Evolutionary conservation across 2,888 invertebrate genomes (phyloP).

Genomic region (Anagyrus pseudococci): DNA sequence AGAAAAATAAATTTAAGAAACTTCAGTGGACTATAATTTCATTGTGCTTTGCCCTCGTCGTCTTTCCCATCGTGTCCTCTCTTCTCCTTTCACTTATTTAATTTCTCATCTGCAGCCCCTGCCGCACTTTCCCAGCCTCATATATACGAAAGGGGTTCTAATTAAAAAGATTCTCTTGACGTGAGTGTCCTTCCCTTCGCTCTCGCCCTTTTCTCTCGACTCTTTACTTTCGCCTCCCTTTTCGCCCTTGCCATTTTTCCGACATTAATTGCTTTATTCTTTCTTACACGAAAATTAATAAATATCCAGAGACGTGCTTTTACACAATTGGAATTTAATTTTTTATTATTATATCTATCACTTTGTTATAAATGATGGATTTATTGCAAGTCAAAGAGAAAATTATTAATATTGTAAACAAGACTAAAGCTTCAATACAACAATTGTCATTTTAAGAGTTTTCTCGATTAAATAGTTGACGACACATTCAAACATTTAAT

Average conservation of each 20-base stretch:
- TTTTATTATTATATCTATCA: too few species aligned
- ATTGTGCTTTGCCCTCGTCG: conserved; percentile 37
- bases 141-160: conserved; percentile 42
- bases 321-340: too few species aligned
- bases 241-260: not conserved
- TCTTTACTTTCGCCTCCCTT: conserved; percentile 4
- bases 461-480: too few species aligned
- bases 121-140: conserved; percentile 1
- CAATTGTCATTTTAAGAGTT: too few species aligned
- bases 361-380: too few species aligned
- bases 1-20: conserved; percentile 42
- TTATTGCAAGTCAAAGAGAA: too few species aligned
- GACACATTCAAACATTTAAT: too few species aligned
- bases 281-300: too few species aligned
- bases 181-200: conserved; percentile 33
- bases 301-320: too few species aligned
- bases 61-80: not conserved
- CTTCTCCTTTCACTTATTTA: conserved; percentile 19
- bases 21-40: conserved; percentile 44
- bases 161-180: conserved; percentile 44
- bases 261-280: too few species aligned
- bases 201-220: not conserved
- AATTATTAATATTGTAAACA: too few species aligned
- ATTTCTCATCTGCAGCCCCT: conserved; percentile 3
- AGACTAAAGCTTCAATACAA: too few species aligned